Evolutionary conservation across 2,888 invertebrate genomes (phyloP).

Genomic region (Pediacus dermestoides): DNA sequence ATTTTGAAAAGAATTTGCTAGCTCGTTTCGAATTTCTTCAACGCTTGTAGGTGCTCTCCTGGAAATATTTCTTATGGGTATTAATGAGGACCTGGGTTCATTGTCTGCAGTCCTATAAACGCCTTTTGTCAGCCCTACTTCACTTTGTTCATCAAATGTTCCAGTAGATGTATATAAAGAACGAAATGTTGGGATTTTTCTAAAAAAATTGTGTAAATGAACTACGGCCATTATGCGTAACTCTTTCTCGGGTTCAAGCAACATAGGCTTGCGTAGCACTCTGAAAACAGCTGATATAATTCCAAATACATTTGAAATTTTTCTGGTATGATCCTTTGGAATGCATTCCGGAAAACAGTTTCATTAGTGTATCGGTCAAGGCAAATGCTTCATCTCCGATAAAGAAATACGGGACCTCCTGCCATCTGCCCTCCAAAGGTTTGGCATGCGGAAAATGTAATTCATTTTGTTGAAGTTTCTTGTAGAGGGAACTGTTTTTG

Average conservation of each 20-base stretch:
- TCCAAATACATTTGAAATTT: constrained; percentile 25
- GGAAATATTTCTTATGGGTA: no score
- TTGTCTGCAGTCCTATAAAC: constrained; percentile 24
- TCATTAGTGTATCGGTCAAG: constrained; percentile 24
- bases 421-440: constrained; percentile 16
- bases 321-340: constrained; percentile 17
- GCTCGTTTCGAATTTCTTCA: constrained; percentile 28
- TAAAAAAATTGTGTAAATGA: constrained; percentile 31
- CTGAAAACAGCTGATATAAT: constrained; percentile 22
- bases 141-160: constrained; percentile 26
- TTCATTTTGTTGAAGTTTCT: constrained; percentile 11
- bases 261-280: constrained; percentile 28
- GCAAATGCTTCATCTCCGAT: constrained; percentile 29
- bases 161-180: constrained; percentile 24
- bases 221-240: constrained; percentile 23
- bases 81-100: constrained; percentile 19
- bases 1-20: constrained; percentile 24
- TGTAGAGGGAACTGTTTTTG: constrained; percentile 10
- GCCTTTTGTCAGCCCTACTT: constrained; percentile 22
- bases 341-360: constrained; percentile 20
- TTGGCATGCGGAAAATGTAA: constrained; percentile 14
- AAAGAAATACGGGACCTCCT: constrained; percentile 31
- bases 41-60: no score
- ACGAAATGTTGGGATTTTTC: constrained; percentile 22
- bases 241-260: constrained; percentile 27